A percentile compares a stretch with the other conserved stretches of the same genome.
Conservation (phyloP, 2,888 invertebrate genomes). For the Lamellibrachia columna region DNA sequence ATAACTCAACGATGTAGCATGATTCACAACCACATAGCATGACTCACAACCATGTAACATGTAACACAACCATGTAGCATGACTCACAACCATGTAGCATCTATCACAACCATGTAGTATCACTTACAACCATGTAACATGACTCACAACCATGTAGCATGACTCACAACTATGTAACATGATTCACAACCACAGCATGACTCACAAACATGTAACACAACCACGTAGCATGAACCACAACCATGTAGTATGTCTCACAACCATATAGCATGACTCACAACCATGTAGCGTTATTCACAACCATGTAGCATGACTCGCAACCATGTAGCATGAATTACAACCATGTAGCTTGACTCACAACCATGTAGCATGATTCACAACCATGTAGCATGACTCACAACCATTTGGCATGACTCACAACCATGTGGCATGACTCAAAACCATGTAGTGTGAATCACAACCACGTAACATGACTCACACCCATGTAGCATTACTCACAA, state of each 20-base stretch:
- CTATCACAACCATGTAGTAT: too few species aligned
- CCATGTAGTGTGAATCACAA: not conserved
- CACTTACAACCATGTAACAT: too few species aligned
- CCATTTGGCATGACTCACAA: not conserved
- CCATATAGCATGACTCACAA: not conserved
- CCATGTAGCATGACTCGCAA: not conserved
- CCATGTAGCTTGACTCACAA: not conserved
- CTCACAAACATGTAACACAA: too few species aligned
- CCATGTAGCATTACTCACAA: not conserved
- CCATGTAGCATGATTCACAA: not conserved
- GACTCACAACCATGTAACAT: too few species aligned
- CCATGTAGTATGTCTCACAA: not conserved
- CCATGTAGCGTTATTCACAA: not conserved
- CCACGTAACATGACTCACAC: not conserved
- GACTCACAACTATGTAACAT: too few species aligned
- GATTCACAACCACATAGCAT: too few species aligned
- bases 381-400: not conserved
- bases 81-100: too few species aligned
- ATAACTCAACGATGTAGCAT: too few species aligned
- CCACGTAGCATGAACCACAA: not conserved
- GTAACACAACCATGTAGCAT: too few species aligned
- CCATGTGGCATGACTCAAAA: not conserved
- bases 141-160: too few species aligned
- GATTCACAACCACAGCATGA: too few species aligned
- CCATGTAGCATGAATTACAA: not conserved